Evolutionary conservation across 2,888 invertebrate species (phyloP).

Genomic region (Calameuta idolon): DNA sequence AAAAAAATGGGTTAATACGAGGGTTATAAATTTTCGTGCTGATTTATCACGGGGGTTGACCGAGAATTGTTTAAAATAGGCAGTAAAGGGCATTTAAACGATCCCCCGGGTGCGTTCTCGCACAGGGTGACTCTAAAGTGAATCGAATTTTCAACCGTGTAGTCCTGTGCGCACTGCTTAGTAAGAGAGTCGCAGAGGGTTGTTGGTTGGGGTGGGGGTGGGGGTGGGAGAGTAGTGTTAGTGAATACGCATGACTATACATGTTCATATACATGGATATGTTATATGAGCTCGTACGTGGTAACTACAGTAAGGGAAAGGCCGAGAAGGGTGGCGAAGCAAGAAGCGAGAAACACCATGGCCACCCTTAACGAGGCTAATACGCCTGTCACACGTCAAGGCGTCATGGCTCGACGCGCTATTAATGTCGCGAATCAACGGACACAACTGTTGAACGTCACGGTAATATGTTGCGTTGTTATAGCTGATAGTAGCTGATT

Average conservation of each 20-base stretch:
- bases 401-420: conserved; percentile 35
- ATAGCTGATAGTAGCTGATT: conserved; percentile 14
- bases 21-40: conserved; percentile 8
- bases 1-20: conserved; percentile 7
- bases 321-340: conserved; percentile 3
- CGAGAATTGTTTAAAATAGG: conserved; percentile 54
- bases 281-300: not conserved
- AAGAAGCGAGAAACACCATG: conserved; percentile 8
- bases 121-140: conserved; percentile 49
- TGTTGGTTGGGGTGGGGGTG: not conserved
- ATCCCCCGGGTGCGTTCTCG: conserved; percentile 47
- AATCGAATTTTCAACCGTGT: conserved; percentile 57
- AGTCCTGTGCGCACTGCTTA: conserved; percentile 26
- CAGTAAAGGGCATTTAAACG: conserved; percentile 57
- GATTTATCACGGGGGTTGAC: conserved; percentile 8
- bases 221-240: not conserved
- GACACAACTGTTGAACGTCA: conserved; percentile 63
- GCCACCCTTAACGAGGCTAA: conserved; percentile 23
- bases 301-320: not conserved
- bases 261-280: not conserved
- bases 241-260: conserved; percentile 4
- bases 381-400: conserved; percentile 42
- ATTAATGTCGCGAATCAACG: conserved; percentile 45
- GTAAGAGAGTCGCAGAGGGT: conserved; percentile 2
- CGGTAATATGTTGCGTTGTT: conserved; percentile 44